A percentile compares a stretch with the other conserved stretches of the same genome.
Conservation (phyloP, 1,140 invertebrate genomes). For the Drosophila nigromelanica region DNA sequence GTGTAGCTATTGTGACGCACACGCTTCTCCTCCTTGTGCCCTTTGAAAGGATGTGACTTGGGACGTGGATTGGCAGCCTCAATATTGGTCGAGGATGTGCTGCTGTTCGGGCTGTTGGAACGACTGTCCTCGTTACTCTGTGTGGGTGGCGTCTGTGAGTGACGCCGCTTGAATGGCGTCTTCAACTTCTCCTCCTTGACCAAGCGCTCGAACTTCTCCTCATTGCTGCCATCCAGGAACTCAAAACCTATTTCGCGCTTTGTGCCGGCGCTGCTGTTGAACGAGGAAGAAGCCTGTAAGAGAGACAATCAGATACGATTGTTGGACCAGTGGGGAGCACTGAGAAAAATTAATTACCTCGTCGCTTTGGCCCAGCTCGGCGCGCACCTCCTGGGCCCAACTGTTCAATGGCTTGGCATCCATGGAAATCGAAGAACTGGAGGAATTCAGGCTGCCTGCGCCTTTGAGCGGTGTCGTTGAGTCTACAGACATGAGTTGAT, state of each 20-base stretch:
- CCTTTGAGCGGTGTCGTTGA: slow-evolving; percentile 49
- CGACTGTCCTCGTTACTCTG: slow-evolving; percentile 63
- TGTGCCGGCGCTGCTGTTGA: slow-evolving; percentile 59
- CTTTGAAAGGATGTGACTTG: slow-evolving; percentile 15
- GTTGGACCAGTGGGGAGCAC: too few species aligned
- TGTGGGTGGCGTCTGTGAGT: slow-evolving; percentile 68
- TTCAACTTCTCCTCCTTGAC: slow-evolving; percentile 82
- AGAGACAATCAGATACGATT: slow-evolving; percentile 17
- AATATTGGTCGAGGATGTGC: slow-evolving; percentile 47
- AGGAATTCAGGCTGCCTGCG: slow-evolving; percentile 62
- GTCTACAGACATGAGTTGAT: slow-evolving; percentile 64
- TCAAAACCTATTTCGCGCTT: slow-evolving; percentile 72
- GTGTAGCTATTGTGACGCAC: slow-evolving; percentile 71
- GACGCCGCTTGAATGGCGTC: slow-evolving; percentile 80
- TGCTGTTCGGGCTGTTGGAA: slow-evolving; percentile 74
- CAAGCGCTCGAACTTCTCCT: slow-evolving; percentile 78
- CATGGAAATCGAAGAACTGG: slow-evolving; percentile 61
- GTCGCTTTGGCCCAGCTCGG: slow-evolving; percentile 63
- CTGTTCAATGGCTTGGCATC: slow-evolving; percentile 59
- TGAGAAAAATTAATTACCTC: slow-evolving; percentile 41
- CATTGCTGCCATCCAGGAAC: slow-evolving; percentile 76
- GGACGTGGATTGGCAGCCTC: slow-evolving; percentile 11
- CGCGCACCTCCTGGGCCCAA: slow-evolving; percentile 71
- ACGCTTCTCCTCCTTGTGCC: slow-evolving; percentile 68
- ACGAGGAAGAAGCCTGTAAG: slow-evolving; percentile 55